A percentile compares a stretch with the other conserved stretches of the same genome.
Evolutionary conservation across 2,888 invertebrate genomes (phyloP).

Genomic region (Allacma fusca): DNA sequence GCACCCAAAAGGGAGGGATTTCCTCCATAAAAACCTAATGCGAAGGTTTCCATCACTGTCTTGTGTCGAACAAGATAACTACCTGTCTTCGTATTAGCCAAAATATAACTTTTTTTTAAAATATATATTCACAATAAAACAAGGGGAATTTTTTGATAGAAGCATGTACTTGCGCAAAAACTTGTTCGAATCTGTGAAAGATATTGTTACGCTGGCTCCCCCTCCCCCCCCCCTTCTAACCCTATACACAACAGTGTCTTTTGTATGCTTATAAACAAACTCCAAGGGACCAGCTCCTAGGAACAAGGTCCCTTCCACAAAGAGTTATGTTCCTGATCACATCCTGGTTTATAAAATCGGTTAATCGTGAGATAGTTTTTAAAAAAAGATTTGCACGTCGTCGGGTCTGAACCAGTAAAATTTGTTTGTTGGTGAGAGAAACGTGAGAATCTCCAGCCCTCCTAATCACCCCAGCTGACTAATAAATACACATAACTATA

Average conservation of each 20-base stretch:
- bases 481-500: constrained; percentile 10
- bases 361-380: constrained; percentile 33
- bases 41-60: background rate
- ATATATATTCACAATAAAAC: background rate
- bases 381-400: constrained; percentile 35
- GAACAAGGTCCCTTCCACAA: background rate
- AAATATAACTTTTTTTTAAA: constrained; percentile 3
- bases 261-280: too few relatives aligned
- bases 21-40: background rate
- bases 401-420: constrained; percentile 26
- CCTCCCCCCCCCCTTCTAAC: too few relatives aligned
- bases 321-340: constrained; percentile 24
- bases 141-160: constrained; percentile 2
- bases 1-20: background rate
- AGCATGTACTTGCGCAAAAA: background rate
- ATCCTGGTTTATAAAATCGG: constrained; percentile 38
- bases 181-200: background rate
- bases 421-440: constrained; percentile 24
- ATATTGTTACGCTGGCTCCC: background rate
- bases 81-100: constrained; percentile 1
- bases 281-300: too few relatives aligned
- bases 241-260: too few relatives aligned
- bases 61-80: background rate
- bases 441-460: constrained; percentile 36
- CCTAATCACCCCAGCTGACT: constrained; percentile 20